Base-by-base conservation (phyloP, 2,797 vertebrate species). In the Hippoglossus hippoglossus region DNA sequence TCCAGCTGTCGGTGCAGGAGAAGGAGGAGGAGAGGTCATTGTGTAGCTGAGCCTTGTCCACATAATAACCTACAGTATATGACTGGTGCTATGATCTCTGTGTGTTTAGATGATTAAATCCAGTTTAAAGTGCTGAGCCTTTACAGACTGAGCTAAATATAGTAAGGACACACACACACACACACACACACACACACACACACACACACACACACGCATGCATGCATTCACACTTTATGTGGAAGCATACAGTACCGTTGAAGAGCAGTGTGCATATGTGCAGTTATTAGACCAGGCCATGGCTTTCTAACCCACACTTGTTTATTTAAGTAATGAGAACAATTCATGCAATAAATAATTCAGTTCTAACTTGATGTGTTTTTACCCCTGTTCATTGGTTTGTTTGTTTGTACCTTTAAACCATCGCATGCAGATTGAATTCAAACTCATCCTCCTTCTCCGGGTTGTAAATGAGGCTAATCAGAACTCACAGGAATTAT, bases 71-170 rank as follows among this genome's bases (percentile, higher is more conserved):
- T 62, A 12, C 22, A 52, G 51, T 52, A 9, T 53, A 39, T 28
- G 46, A 59, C 34, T 58, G 71, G 73, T 60, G 63, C 63, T 62
- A 47, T 78, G 63, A 82, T 62, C 63, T 50, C 8, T 61, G 39
- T 69, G 19, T 71, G 24, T 79, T 71, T 55, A 60, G 51, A 73
- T 18, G 63, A 82, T 79, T 74, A 65, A 63, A 77, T 74, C 36
- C 50, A 52, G 31, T 66, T 79, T 66, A 54, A 63, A 61, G 71
- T 65, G 24, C 36, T 63, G 61, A 75, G 39, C 44, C 62, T 58
- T 74, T 66, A 59, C 49, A 71, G 55, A 21, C 36, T 25, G 56
- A 57, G 51, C 66, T 71, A 63, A 71, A 79, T 71, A 72, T 55
- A 75, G 22, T 6, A 25, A 25, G 19, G 6, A 13, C 28, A 34